phyloP scores from a whole-genome alignment of 1,140 invertebrate genomes.

The Asobara japonica region DNA sequence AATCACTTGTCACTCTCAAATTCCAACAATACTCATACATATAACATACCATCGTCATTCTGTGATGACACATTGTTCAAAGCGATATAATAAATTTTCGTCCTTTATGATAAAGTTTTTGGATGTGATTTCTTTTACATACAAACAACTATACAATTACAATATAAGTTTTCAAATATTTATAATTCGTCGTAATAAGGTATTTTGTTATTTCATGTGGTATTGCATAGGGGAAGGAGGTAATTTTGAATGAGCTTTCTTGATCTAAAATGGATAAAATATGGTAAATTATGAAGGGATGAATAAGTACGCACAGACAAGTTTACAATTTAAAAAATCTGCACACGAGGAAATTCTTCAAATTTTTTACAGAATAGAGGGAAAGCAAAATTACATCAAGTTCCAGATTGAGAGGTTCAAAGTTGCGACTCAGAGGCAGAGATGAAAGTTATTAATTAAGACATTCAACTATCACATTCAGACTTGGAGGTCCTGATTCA shows the following conservation, averaged over 20 bases:
- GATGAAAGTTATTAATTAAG: too few relatives aligned
- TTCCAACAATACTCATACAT: constrained; percentile 7
- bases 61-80: constrained; percentile 8
- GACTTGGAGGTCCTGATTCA: too few relatives aligned
- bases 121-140: constrained; percentile 28
- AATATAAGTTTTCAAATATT: constrained; percentile 16
- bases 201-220: constrained; percentile 7
- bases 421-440: too few relatives aligned
- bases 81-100: background rate
- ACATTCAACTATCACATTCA: too few relatives aligned
- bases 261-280: too few relatives aligned
- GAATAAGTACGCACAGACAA: too few relatives aligned
- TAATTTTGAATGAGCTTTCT: background rate
- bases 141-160: constrained; percentile 37
- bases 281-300: too few relatives aligned
- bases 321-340: too few relatives aligned
- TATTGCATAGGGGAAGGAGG: background rate
- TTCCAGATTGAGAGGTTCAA: too few relatives aligned
- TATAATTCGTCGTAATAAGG: background rate
- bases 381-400: too few relatives aligned
- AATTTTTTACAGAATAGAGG: too few relatives aligned
- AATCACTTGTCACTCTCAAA: background rate
- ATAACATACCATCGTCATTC: background rate
- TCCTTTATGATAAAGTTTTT: constrained; percentile 9
- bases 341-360: too few relatives aligned